Conservation (phyloP, 2,797 vertebrate genomes). For the Acanthornis magna region DNA sequence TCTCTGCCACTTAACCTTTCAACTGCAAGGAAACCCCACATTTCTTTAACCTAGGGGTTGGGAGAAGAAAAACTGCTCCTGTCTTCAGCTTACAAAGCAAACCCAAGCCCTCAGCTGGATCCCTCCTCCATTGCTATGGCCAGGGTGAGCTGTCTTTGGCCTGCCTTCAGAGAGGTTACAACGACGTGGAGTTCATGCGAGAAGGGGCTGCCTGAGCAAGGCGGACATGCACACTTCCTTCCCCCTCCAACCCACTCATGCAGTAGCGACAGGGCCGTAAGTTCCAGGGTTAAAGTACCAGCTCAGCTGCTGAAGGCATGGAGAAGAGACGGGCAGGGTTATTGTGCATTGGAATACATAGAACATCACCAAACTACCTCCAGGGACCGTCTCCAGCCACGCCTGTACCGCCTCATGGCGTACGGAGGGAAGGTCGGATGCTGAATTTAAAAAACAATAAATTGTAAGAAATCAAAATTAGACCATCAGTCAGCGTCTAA, state of each 20-base stretch:
- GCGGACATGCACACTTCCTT: conserved; percentile 59
- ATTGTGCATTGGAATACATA: conserved; percentile 65
- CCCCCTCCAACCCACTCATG: conserved; percentile 63
- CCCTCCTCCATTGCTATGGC: not conserved
- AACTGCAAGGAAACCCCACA: not conserved
- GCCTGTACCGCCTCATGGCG: conserved; percentile 94
- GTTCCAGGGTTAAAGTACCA: conserved; percentile 73
- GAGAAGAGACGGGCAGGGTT: conserved; percentile 69
- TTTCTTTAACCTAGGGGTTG: not conserved
- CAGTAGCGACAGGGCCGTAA: conserved; percentile 64
- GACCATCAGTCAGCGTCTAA: not conserved
- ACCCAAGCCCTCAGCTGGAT: not conserved
- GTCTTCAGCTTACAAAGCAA: not conserved
- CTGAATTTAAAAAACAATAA: conserved; percentile 83
- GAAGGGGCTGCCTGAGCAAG: conserved; percentile 43
- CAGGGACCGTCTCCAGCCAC: conserved; percentile 97
- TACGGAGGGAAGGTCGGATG: conserved; percentile 87
- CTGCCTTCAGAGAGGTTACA: not conserved
- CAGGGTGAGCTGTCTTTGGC: not conserved
- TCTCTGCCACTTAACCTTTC: not conserved
- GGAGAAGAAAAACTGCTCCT: not conserved
- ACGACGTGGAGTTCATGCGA: conserved; percentile 64
- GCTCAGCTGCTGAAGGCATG: conserved; percentile 70
- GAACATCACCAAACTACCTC: conserved; percentile 90
- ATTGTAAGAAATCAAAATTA: conserved; percentile 63